Base-by-base conservation (phyloP, 2,113 vertebrate species). In the Oenanthe oenanthe region DNA sequence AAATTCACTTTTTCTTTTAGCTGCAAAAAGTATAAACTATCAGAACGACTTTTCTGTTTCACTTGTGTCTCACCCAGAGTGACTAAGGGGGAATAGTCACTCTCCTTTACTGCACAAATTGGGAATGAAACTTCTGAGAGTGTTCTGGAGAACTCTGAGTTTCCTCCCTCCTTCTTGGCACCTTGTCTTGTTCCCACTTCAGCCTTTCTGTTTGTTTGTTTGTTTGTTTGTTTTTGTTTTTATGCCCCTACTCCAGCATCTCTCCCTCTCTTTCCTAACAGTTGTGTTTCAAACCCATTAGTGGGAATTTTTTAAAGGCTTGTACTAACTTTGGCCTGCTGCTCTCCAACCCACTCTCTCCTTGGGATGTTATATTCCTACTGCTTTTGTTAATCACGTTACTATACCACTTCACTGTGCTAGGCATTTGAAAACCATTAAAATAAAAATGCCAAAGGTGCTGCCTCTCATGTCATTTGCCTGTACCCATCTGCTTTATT, bases 31-130 rank as follows among this genome's bases (percentile, higher is more conserved):
- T 38, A 29, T 13, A 74, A 80, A 83, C 25, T 21, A 45, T 25
- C 7, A n/a, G 1, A 4, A 47, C 9, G 2, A 17, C 4, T 36
- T 51, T 67, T 42, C 15, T 68, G 7, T 62, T 87, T 74, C 14
- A 10, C 5, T 63, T 56, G 9, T 63, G 22, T 67, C 32, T 78
- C 10, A 28, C 6, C 7, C 42, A 4, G 7, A 10, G 0, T 65
- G n/a, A 20, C 0, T 0, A 43, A 29, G 5, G 1, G 3, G 3
- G 2, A 6, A 24, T 26, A 58, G 12, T 36, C 65, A 28, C 29
- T 17, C 2, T 60, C 16, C 26, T 75, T 51, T 28, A 51, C 17
- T 17, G 16, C 56, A 32, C 5, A 47, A 80, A 85, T 16, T 17
- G n/a, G n/a, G n/a, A n/a, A n/a, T n/a, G n/a, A 74, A 10, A 32